Percentiles rank a stretch among this genome's conserved stretches.
Conservation (phyloP, 2,888 invertebrate genomes). For the Cerastis rubricosa region DNA sequence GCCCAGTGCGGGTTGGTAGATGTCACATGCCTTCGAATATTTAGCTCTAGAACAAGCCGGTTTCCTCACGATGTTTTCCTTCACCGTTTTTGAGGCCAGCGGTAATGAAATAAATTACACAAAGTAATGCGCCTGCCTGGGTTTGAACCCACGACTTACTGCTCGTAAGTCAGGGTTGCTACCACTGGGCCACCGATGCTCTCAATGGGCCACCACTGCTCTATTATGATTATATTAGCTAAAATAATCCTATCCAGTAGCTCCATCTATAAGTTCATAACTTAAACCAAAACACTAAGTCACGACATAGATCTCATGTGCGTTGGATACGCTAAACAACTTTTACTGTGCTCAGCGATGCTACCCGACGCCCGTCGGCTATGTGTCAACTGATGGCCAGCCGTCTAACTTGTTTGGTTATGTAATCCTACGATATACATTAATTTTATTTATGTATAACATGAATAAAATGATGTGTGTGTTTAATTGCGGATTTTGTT, state of each 20-base stretch:
- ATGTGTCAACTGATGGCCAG: slow-evolving; percentile 63
- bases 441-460: slow-evolving; percentile 28
- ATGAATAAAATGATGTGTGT: background rate
- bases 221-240: background rate
- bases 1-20: no score
- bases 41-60: no score
- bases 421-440: slow-evolving; percentile 32
- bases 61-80: no score
- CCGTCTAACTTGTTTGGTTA: slow-evolving; percentile 44
- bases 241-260: background rate
- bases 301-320: slow-evolving; percentile 69
- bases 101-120: no score
- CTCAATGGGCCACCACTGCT: no score
- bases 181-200: no score
- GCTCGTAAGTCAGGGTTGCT: no score
- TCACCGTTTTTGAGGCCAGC: no score
- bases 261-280: slow-evolving; percentile 20
- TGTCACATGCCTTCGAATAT: no score
- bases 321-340: slow-evolving; percentile 70
- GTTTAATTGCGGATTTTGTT: slow-evolving; percentile 23
- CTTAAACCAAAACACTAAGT: slow-evolving; percentile 55
- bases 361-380: slow-evolving; percentile 53
- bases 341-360: slow-evolving; percentile 71
- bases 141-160: no score
- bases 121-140: no score